These are phyloP conservation scores for Athetis lepigone DNA, from an alignment of 2,888 invertebrate species.

Conservation along the genomic window DNA sequence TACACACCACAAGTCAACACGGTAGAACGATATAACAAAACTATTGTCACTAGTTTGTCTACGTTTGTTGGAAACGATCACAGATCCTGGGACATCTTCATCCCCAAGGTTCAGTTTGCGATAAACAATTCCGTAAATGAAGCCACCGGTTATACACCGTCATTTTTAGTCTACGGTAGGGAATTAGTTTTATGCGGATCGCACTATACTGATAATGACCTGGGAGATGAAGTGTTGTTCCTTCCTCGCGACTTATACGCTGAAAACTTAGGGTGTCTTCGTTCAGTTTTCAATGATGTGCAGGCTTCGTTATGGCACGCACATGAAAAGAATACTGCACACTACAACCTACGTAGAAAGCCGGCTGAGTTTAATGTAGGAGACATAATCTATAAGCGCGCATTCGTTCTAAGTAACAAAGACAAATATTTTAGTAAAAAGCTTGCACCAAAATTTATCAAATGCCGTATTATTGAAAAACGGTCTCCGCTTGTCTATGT, in stretches of 20 bases:
- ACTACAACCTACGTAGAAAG: constrained; percentile 12
- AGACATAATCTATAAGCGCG: constrained; percentile 2
- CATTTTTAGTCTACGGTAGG: background rate
- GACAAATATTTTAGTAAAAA: no score
- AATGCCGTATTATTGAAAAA: no score
- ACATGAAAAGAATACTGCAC: constrained; percentile 7
- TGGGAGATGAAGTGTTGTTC: constrained; percentile 6
- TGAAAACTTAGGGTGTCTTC: no score
- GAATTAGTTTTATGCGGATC: constrained; percentile 13
- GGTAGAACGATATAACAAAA: no score
- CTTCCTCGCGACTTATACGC: constrained; percentile 10
- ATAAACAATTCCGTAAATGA: constrained; percentile 9
- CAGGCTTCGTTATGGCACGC: no score
- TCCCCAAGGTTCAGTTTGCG: constrained; percentile 2
- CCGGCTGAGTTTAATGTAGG: constrained; percentile 7
- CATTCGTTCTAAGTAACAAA: no score
- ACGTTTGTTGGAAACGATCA: no score
- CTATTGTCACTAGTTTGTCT: no score
- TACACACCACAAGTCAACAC: no score
- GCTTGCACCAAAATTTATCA: no score
- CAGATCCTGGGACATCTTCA: no score
- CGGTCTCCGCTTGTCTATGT: no score
- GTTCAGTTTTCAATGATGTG: constrained; percentile 1
- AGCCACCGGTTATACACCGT: constrained; percentile 1
- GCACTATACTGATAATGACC: constrained; percentile 1